A percentile compares a stretch with the other conserved stretches of the same genome.
phyloP scores from a whole-genome alignment of 2,113 vertebrate genomes.

The Cinclus cinclus region DNA sequence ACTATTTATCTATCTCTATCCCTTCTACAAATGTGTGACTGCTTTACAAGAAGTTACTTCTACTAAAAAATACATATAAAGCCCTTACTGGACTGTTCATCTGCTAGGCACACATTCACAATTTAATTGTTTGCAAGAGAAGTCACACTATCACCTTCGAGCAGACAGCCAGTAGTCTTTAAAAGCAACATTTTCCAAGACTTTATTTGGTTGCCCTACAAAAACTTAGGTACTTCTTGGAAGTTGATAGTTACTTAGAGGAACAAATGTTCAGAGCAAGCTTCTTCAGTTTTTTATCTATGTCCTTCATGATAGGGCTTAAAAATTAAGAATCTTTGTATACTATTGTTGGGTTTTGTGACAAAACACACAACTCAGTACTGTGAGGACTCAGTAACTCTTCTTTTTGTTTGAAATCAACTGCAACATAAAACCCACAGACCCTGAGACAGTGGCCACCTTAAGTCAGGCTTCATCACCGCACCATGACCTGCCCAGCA shows the following conservation, averaged over 20 bases:
- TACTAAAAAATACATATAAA: not conserved
- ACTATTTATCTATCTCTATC: not conserved
- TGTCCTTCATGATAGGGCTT: not conserved
- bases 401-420: constrained; percentile 3
- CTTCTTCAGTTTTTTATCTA: not conserved
- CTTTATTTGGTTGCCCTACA: not conserved
- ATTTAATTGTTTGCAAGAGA: not conserved
- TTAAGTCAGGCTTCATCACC: not conserved
- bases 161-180: constrained; percentile 2
- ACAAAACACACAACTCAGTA: not conserved
- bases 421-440: not conserved
- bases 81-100: not conserved
- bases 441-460: not conserved
- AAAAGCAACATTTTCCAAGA: not conserved
- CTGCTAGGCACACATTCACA: not conserved
- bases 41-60: not conserved
- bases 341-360: not conserved
- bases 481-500: not conserved
- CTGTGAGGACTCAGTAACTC: not conserved
- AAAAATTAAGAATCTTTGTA: not conserved
- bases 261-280: not conserved
- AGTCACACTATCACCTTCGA: not conserved
- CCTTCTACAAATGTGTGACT: not conserved
- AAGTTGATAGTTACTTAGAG: not conserved
- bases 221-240: not conserved